Percentiles rank a stretch among this genome's conserved stretches.
These are phyloP conservation scores for Alcedo quadribrachys DNA, from an alignment of 2,797 vertebrate species.

Conservation along the genomic window DNA sequence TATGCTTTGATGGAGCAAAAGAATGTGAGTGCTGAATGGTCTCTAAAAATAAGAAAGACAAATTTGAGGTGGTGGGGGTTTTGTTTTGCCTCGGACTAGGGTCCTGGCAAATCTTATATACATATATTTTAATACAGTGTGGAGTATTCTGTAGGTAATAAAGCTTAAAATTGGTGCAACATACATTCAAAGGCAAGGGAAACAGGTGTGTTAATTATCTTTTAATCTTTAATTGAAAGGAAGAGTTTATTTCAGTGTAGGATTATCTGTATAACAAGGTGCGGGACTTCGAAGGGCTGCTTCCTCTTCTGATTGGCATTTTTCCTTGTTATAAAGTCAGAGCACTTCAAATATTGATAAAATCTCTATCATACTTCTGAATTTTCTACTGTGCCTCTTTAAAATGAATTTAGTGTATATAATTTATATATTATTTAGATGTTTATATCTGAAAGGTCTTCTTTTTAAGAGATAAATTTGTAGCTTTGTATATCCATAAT, in stretches of 20 bases:
- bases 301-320: background rate
- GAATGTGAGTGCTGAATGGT: background rate
- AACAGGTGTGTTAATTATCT: background rate
- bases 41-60: background rate
- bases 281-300: background rate
- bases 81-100: background rate
- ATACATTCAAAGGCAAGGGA: background rate
- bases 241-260: background rate
- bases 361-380: background rate
- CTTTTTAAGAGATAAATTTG: background rate
- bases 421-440: background rate
- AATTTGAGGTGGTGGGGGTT: background rate
- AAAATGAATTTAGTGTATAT: background rate
- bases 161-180: background rate
- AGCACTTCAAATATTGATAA: background rate
- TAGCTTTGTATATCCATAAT: background rate
- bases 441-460: background rate
- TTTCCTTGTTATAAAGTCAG: background rate
- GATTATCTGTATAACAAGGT: background rate
- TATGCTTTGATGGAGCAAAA: background rate
- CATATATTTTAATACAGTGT: background rate
- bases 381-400: background rate
- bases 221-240: background rate
- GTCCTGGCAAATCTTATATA: background rate
- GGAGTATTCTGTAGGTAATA: background rate